Conservation (phyloP, 2,888 invertebrate species). For the Adela reaumurella region DNA sequence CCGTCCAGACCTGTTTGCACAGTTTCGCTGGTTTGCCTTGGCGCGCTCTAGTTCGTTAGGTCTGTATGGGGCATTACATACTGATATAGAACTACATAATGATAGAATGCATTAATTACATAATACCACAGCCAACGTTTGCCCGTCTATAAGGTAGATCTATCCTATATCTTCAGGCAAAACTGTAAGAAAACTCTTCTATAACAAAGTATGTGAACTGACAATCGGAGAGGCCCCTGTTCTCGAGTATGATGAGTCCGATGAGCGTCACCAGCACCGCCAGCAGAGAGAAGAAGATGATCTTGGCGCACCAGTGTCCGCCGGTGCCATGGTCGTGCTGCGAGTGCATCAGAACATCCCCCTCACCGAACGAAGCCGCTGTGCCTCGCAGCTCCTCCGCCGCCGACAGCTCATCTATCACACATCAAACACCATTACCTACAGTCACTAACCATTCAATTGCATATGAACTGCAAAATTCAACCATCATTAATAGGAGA, state of each 20-base stretch:
- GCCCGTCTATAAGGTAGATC: too few relatives aligned
- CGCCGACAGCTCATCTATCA: slow-evolving; percentile 42
- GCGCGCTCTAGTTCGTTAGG: too few relatives aligned
- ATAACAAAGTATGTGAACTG: slow-evolving; percentile 28
- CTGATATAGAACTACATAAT: too few relatives aligned
- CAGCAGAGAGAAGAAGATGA: slow-evolving; percentile 74
- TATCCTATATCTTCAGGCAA: too few relatives aligned
- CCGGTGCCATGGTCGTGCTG: slow-evolving; percentile 74
- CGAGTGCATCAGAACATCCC: slow-evolving; percentile 74
- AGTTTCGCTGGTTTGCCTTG: too few relatives aligned
- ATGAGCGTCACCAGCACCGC: slow-evolving; percentile 68
- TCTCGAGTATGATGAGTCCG: slow-evolving; percentile 75
- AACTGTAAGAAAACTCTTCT: slow-evolving; percentile 3
- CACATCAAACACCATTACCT: slow-evolving; percentile 13
- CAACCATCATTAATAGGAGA: too few relatives aligned
- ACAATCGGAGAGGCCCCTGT: slow-evolving; percentile 76
- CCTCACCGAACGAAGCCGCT: slow-evolving; percentile 48
- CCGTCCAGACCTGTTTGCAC: too few relatives aligned
- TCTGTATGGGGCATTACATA: too few relatives aligned
- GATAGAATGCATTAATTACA: too few relatives aligned
- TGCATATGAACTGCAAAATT: too few relatives aligned
- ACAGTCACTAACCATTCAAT: too few relatives aligned
- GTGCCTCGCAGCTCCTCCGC: slow-evolving; percentile 46
- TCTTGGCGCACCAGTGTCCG: slow-evolving; percentile 80
- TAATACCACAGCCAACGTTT: too few relatives aligned